Conservation (phyloP, 2,797 vertebrate genomes). For the Kryptolebias ocellatus region DNA sequence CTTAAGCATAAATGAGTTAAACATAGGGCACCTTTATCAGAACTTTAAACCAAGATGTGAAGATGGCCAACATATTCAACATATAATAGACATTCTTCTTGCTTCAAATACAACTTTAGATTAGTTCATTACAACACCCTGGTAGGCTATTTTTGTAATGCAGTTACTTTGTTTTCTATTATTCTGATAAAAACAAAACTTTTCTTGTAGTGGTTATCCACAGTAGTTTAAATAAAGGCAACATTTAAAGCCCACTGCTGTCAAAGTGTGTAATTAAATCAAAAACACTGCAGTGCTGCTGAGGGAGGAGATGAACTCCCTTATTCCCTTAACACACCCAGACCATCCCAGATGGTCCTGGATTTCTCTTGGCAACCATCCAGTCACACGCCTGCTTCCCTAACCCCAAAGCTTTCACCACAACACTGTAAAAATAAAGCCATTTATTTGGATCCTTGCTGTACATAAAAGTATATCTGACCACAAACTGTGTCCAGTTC, state of each 20-base stretch:
- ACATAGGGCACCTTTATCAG: not conserved
- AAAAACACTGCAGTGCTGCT: slow-evolving; percentile 42
- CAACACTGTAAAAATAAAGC: slow-evolving; percentile 35
- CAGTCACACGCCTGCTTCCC: slow-evolving; percentile 52
- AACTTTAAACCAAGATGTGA: too few species aligned
- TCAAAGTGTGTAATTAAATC: slow-evolving; percentile 42
- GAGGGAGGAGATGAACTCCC: slow-evolving; percentile 43
- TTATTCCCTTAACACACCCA: slow-evolving; percentile 57
- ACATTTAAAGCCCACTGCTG: slow-evolving; percentile 42
- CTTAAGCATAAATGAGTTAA: too few species aligned
- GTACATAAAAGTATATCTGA: slow-evolving; percentile 22
- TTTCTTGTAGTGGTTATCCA: slow-evolving; percentile 9
- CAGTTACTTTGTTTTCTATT: slow-evolving; percentile 8
- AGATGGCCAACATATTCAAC: slow-evolving; percentile 7
- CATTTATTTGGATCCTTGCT: slow-evolving; percentile 18
- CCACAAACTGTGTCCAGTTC: not conserved
- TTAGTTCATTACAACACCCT: not conserved
- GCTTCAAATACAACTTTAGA: slow-evolving; percentile 15
- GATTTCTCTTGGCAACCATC: slow-evolving; percentile 62
- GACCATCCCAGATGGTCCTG: slow-evolving; percentile 55
- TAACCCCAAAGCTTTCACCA: slow-evolving; percentile 52
- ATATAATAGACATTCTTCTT: not conserved
- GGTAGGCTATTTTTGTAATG: not conserved
- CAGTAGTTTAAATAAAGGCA: slow-evolving; percentile 40
- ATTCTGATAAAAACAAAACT: slow-evolving; percentile 4